Conservation (phyloP, 2,888 invertebrate species). For the Lycocerus yunnanus region DNA sequence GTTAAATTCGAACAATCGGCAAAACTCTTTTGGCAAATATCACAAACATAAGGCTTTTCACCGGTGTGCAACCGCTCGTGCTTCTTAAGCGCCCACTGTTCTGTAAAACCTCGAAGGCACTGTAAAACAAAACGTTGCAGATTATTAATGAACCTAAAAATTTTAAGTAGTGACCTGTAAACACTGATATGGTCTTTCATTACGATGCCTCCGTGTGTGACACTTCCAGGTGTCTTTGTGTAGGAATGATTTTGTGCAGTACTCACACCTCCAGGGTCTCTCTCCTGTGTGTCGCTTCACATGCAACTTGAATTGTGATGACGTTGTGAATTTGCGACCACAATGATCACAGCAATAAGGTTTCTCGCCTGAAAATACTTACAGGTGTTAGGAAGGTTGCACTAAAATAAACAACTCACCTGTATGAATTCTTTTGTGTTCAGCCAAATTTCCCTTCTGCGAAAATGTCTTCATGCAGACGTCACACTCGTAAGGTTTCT, state of each 20-base stretch:
- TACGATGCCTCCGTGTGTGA: slow-evolving; percentile 69
- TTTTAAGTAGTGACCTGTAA: slow-evolving; percentile 52
- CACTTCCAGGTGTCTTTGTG: slow-evolving; percentile 67
- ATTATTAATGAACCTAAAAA: not conserved
- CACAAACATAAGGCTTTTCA: slow-evolving; percentile 73
- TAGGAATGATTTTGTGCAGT: slow-evolving; percentile 63
- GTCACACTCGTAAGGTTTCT: slow-evolving; percentile 70
- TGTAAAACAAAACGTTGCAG: slow-evolving; percentile 15
- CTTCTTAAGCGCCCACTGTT: slow-evolving; percentile 68
- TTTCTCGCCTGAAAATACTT: slow-evolving; percentile 67
- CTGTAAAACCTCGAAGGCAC: slow-evolving; percentile 65
- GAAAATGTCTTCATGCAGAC: slow-evolving; percentile 75
- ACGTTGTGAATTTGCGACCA: slow-evolving; percentile 72
- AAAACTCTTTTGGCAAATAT: slow-evolving; percentile 73
- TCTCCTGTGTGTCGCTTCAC: slow-evolving; percentile 65
- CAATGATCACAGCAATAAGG: slow-evolving; percentile 74
- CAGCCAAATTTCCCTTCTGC: slow-evolving; percentile 77
- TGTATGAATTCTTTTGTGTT: slow-evolving; percentile 77
- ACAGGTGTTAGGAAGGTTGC: no score
- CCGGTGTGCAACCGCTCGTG: slow-evolving; percentile 69
- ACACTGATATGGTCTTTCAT: slow-evolving; percentile 69
- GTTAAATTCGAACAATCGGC: slow-evolving; percentile 77
- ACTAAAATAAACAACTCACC: slow-evolving; percentile 36
- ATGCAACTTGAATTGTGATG: slow-evolving; percentile 73
- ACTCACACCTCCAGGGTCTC: slow-evolving; percentile 63